phyloP scores from a whole-genome alignment of 2,888 invertebrate genomes.

The Erynnis tages region DNA sequence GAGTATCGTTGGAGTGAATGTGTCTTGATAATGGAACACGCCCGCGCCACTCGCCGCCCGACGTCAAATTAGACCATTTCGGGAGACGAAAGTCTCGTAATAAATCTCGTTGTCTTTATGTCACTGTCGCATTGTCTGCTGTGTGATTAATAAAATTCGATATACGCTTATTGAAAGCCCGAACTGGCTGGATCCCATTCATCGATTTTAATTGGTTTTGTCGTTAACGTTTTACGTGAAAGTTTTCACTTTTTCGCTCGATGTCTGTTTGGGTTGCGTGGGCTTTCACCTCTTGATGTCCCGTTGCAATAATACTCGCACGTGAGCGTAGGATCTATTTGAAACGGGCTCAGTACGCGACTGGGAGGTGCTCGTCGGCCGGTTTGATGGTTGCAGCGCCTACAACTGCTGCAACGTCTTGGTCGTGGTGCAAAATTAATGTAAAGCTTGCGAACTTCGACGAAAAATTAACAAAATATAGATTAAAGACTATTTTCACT shows the following conservation, averaged over 20 bases:
- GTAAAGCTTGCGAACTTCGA: too few relatives aligned
- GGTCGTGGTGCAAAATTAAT: too few relatives aligned
- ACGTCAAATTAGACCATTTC: slow-evolving; percentile 67
- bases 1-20: slow-evolving; percentile 38
- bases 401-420: too few relatives aligned
- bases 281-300: slow-evolving; percentile 35
- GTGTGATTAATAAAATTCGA: slow-evolving; percentile 41
- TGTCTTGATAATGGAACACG: slow-evolving; percentile 18
- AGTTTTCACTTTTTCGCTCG: slow-evolving; percentile 39
- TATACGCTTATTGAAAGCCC: slow-evolving; percentile 36
- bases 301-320: slow-evolving; percentile 14
- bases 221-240: slow-evolving; percentile 37
- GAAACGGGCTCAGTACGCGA: slow-evolving; percentile 15
- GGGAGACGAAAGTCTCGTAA: slow-evolving; percentile 65
- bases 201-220: slow-evolving; percentile 40
- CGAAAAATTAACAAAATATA: too few relatives aligned
- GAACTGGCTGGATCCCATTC: slow-evolving; percentile 34
- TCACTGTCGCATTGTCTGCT: slow-evolving; percentile 45
- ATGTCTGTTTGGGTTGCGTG: slow-evolving; percentile 25
- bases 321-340: slow-evolving; percentile 26
- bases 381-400: too few relatives aligned
- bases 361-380: too few relatives aligned
- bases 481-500: too few relatives aligned
- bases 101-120: slow-evolving; percentile 58
- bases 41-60: slow-evolving; percentile 26